Percentiles rank a stretch among this genome's conserved stretches.
Evolutionary conservation across 2,888 invertebrate species (phyloP).

Genomic region (Thymelicus lineola): DNA sequence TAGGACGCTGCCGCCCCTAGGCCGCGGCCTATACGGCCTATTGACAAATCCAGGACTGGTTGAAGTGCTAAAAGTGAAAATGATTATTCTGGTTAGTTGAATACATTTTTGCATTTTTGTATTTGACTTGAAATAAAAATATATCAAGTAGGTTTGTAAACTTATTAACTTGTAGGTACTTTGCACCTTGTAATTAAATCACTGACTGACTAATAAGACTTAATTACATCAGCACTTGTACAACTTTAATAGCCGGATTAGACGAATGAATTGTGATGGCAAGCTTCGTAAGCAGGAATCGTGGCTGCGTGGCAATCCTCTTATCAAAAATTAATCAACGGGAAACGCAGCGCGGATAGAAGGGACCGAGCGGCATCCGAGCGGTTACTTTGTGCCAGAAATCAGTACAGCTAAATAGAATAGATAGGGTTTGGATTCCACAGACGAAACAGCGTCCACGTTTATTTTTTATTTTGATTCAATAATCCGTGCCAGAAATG

Average conservation of each 20-base stretch:
- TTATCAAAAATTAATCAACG: slow-evolving; percentile 80
- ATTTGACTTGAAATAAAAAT: too few relatives aligned
- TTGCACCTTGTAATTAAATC: too few relatives aligned
- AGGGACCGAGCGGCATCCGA: slow-evolving; percentile 43
- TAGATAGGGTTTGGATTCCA: slow-evolving; percentile 12
- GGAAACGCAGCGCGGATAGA: slow-evolving; percentile 52
- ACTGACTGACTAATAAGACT: too few relatives aligned
- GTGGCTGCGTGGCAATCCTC: slow-evolving; percentile 64
- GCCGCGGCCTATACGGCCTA: too few relatives aligned
- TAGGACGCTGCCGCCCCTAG: too few relatives aligned
- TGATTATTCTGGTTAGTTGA: too few relatives aligned
- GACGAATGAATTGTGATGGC: slow-evolving; percentile 16
- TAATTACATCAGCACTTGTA: not conserved
- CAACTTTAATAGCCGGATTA: slow-evolving; percentile 21
- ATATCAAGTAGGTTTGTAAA: too few relatives aligned
- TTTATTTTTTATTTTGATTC: not conserved
- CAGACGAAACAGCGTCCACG: not conserved
- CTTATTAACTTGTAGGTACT: too few relatives aligned
- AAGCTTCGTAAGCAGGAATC: slow-evolving; percentile 31
- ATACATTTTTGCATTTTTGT: too few relatives aligned
- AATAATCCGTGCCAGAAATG: not conserved
- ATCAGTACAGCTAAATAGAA: slow-evolving; percentile 42
- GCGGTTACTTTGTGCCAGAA: slow-evolving; percentile 44
- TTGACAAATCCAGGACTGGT: too few relatives aligned
- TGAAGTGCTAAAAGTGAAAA: too few relatives aligned